Conservation (phyloP, 2,797 vertebrate species). For the Capromys pilorides region DNA sequence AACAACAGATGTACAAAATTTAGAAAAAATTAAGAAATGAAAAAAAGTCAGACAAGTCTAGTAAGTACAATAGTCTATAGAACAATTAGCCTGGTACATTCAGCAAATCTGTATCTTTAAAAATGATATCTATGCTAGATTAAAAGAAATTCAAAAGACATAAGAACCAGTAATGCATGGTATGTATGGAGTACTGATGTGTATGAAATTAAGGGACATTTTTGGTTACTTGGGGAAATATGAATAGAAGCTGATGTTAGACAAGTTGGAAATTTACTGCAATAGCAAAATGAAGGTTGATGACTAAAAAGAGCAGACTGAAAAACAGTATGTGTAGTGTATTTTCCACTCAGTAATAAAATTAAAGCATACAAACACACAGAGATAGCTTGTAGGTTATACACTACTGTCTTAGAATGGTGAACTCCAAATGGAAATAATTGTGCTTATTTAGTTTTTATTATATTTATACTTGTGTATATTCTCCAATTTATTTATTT, state of each 20-base stretch:
- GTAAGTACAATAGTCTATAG: conserved; percentile 27
- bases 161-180: neutral
- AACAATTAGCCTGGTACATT: conserved; percentile 3
- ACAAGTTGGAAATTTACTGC: conserved; percentile 54
- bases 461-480: neutral
- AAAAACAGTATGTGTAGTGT: conserved; percentile 3
- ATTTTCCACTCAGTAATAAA: conserved; percentile 52
- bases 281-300: conserved; percentile 56
- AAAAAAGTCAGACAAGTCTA: conserved; percentile 29
- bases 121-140: conserved; percentile 29
- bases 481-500: conserved; percentile 44
- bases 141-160: conserved; percentile 43
- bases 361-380: neutral
- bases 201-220: conserved; percentile 51
- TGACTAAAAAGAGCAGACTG: conserved; percentile 20
- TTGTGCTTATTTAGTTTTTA: conserved; percentile 37
- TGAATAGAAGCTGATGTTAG: conserved; percentile 38
- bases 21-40: conserved; percentile 35
- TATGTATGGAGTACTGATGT: conserved; percentile 34
- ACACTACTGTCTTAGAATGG: neutral
- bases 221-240: conserved; percentile 64
- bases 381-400: neutral
- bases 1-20: conserved; percentile 39
- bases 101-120: conserved; percentile 38
- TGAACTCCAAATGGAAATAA: conserved; percentile 31